phyloP scores from a whole-genome alignment of 2,113 vertebrate species.

The Mystacornis crossleyi region DNA sequence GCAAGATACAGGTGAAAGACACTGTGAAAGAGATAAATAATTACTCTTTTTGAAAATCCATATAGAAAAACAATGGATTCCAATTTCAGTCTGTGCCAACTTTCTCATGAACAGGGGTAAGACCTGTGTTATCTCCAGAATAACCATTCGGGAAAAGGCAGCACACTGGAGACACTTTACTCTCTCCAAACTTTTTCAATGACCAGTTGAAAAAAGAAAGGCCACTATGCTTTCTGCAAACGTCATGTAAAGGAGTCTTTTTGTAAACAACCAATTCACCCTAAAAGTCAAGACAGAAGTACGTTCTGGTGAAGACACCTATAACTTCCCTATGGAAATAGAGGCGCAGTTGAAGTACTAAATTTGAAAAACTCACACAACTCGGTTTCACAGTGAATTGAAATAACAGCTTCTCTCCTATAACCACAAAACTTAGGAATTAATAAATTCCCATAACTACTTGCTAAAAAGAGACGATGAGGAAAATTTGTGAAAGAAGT shows the following conservation, averaged over 20 bases:
- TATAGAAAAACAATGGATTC: background rate
- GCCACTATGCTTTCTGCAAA: background rate
- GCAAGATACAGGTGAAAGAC: background rate
- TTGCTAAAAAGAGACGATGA: background rate
- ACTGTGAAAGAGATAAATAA: background rate
- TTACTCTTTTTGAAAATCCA: background rate
- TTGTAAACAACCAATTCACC: background rate
- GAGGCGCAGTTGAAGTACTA: background rate
- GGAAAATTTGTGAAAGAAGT: background rate
- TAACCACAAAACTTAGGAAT: background rate
- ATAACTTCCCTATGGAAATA: background rate
- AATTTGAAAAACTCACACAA: background rate
- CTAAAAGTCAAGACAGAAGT: background rate
- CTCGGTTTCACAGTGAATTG: background rate
- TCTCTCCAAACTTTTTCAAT: background rate
- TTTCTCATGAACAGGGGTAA: background rate
- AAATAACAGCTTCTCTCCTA: background rate
- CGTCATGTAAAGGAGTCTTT: background rate
- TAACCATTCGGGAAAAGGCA: background rate
- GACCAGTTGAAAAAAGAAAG: background rate
- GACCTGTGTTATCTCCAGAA: background rate
- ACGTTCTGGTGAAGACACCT: background rate
- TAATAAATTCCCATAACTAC: background rate
- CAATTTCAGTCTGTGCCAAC: background rate
- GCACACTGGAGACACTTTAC: background rate